Evolutionary conservation across 2,797 vertebrate genomes (phyloP).

Genomic region (Acrossocheilus fasciatus): DNA sequence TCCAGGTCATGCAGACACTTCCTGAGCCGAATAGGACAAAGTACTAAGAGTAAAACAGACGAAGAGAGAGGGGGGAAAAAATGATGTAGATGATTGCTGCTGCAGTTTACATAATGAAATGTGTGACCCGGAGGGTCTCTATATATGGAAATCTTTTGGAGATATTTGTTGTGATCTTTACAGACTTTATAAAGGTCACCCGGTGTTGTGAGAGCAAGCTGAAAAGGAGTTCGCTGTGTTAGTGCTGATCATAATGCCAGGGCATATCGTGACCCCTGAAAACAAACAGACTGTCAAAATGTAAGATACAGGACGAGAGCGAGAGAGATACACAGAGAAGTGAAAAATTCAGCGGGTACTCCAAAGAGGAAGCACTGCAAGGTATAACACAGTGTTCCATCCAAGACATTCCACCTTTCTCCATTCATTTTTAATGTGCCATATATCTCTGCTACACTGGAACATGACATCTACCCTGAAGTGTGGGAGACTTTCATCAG

Average conservation of each 20-base stretch:
- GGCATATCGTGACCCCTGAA: constrained; percentile 32
- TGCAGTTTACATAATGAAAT: constrained; percentile 46
- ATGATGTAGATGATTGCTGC: constrained; percentile 22
- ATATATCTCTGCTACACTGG: constrained; percentile 49
- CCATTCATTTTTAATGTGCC: constrained; percentile 56
- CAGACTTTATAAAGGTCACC: constrained; percentile 49
- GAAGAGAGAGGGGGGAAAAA: background rate
- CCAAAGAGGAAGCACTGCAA: constrained; percentile 24
- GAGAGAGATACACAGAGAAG: constrained; percentile 2
- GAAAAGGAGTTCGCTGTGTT: constrained; percentile 14
- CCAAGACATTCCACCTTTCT: constrained; percentile 37
- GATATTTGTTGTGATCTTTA: constrained; percentile 49
- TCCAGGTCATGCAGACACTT: constrained; percentile 44
- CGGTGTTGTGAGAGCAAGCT: constrained; percentile 32
- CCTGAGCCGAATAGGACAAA: background rate
- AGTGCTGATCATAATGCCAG: constrained; percentile 48
- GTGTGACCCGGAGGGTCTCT: constrained; percentile 29
- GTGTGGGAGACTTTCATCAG: constrained; percentile 42
- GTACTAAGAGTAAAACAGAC: background rate
- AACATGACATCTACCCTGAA: constrained; percentile 51
- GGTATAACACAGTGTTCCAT: constrained; percentile 33
- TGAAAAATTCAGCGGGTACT: constrained; percentile 19
- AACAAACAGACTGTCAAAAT: constrained; percentile 50
- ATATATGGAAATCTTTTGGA: constrained; percentile 41
- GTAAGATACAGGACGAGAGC: constrained; percentile 7